phyloP scores from a whole-genome alignment of 92 coral and sea anemone genomes.

The Pocillopora grandis region DNA sequence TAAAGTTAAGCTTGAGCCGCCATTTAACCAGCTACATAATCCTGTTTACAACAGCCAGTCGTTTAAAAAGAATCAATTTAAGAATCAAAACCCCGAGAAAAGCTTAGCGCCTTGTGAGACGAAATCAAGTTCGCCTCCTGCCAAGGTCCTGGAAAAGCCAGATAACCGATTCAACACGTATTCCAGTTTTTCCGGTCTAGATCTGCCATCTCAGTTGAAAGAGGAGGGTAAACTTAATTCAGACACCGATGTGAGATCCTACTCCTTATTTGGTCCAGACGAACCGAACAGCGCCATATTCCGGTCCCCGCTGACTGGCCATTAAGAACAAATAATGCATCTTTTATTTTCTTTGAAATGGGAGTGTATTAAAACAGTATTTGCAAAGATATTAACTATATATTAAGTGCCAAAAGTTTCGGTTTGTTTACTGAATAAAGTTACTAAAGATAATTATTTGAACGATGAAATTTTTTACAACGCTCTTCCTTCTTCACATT shows the following conservation, averaged over 20 bases:
- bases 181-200: conserved; percentile 94
- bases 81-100: conserved; percentile 75
- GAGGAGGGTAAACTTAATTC: conserved; percentile 55
- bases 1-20: conserved; percentile 79
- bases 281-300: conserved; percentile 92
- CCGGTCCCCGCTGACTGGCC: conserved; percentile 81
- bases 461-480: neutral
- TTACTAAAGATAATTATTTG: neutral
- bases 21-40: conserved; percentile 93
- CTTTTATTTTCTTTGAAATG: conserved; percentile 22
- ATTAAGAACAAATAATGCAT: conserved; percentile 18
- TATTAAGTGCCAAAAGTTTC: conserved; percentile 38
- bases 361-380: conserved; percentile 27
- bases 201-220: conserved; percentile 73
- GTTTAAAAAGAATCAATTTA: conserved; percentile 83
- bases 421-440: conserved; percentile 45
- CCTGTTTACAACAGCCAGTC: conserved; percentile 78
- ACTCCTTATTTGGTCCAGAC: conserved; percentile 95
- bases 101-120: conserved; percentile 31
- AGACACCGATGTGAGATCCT: conserved; percentile 70
- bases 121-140: conserved; percentile 41
- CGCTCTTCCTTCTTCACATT: no score
- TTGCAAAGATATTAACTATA: conserved; percentile 41
- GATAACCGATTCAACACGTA: conserved; percentile 86
- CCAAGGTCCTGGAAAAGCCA: conserved; percentile 90